Conservation (phyloP, 2,113 vertebrate species). For the Hucho hucho region DNA sequence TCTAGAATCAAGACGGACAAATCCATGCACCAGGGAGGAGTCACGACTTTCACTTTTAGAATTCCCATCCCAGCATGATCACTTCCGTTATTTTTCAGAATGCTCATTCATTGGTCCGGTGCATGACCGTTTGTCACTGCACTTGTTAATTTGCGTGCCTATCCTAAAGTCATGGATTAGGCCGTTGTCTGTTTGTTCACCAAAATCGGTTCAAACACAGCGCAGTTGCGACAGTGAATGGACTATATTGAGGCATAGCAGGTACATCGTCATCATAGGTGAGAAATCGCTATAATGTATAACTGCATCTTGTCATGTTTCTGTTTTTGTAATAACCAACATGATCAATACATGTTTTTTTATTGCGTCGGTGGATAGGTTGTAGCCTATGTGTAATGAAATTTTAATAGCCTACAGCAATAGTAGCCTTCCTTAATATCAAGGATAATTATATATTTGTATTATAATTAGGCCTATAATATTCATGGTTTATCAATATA, state of each 20-base stretch:
- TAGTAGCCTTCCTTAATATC: too few relatives aligned
- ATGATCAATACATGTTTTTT: neutral
- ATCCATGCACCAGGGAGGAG: neutral
- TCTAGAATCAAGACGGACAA: neutral
- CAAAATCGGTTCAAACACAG: neutral
- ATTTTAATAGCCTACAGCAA: neutral
- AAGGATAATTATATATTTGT: too few relatives aligned
- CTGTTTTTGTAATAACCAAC: neutral
- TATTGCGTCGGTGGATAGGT: neutral
- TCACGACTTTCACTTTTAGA: constrained; percentile 1
- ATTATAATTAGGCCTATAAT: too few relatives aligned
- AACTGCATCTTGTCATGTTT: neutral
- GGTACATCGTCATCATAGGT: neutral
- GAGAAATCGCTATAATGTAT: neutral
- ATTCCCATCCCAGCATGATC: constrained; percentile 11
- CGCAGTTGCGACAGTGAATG: neutral
- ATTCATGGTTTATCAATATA: neutral
- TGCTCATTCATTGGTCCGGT: neutral
- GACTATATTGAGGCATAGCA: neutral
- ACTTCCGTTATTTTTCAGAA: constrained; percentile 23
- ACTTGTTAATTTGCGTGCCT: constrained; percentile 9
- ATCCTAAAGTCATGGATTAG: constrained; percentile 61
- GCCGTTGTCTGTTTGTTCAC: constrained; percentile 8
- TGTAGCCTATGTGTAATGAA: neutral
- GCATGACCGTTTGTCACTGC: neutral